A percentile compares a stretch with the other conserved stretches of the same genome.
These are phyloP conservation scores for Perdita meconis DNA, from an alignment of 2,888 invertebrate genomes.

Conservation along the genomic window DNA sequence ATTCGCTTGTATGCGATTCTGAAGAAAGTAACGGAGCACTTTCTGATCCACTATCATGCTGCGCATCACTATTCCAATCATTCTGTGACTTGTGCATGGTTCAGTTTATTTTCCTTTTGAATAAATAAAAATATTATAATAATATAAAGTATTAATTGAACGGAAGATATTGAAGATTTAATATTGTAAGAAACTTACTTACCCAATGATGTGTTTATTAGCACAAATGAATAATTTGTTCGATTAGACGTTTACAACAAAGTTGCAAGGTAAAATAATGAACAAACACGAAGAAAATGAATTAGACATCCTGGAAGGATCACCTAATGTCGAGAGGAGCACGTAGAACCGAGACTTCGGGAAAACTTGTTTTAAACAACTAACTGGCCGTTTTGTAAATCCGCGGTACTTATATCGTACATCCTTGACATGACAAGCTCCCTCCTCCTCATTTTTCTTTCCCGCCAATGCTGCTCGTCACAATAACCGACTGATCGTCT, in stretches of 20 bases:
- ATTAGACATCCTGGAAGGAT: neutral
- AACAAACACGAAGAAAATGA: neutral
- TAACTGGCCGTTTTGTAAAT: conserved; percentile 62
- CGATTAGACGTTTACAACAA: neutral
- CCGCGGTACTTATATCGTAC: conserved; percentile 63
- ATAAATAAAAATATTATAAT: conserved; percentile 8
- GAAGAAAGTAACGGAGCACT: conserved; percentile 81
- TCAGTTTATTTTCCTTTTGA: conserved; percentile 15
- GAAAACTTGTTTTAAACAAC: conserved; percentile 68
- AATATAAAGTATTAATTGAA: neutral
- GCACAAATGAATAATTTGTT: neutral
- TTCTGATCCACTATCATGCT: conserved; percentile 79
- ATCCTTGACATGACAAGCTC: conserved; percentile 70
- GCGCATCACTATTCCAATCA: conserved; percentile 63
- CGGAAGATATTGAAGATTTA: neutral
- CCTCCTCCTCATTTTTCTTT: conserved; percentile 59
- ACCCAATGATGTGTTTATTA: conserved; percentile 6
- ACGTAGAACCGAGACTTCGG: conserved; percentile 34
- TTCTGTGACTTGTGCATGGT: conserved; percentile 64
- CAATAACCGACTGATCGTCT: conserved; percentile 22
- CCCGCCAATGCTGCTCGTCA: conserved; percentile 25
- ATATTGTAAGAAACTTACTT: conserved; percentile 9
- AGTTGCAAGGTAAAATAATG: neutral
- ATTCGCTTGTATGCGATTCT: conserved; percentile 74
- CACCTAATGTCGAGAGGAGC: neutral